Base-by-base conservation (phyloP, 2,888 invertebrate genomes). In the Apomyelois bistriatella region DNA sequence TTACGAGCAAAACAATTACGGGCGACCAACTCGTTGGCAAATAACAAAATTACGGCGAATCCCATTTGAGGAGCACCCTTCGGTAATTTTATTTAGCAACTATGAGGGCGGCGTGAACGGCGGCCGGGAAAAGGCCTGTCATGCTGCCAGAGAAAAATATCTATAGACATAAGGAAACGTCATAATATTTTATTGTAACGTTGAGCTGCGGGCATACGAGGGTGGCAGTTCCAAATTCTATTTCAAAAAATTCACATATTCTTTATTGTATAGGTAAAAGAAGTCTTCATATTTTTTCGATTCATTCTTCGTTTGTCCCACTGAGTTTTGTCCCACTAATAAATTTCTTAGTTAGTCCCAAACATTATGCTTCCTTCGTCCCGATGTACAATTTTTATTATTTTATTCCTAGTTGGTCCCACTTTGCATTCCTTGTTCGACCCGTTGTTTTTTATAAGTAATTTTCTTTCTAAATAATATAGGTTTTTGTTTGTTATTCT, bases 51-150 rank as follows among this genome's bases (percentile, higher is more conserved):
- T 87, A 86, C 79, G 77, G 74, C 74, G 79, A 85, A 87, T 83
- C 78, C 79, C 77, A 85, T 86, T 87, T 83, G 72, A 71, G 70
- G 76, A 79, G 46, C 46, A 74, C 82, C 82, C 82, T 75, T 79
- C 76, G 65, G 68, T 76, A 82, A 83, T 76, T 76, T 78, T 81
- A 81, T 85, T 83, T 41, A 30, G 70, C 68, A 75, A 81, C 79
- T 80, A 76, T 77, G 77, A 76, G 84, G 83, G 82, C 73, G 81
- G 82, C 79, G 77, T 79, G 40, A 79, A 79, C 81, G 72, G 74
- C 73, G 79, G 85, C 85, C 84, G 85, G 85, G 82, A 79, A 79
- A 83, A 78, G 82, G 79, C 79, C 84, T 82, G 86, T 87, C 87
- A 86, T 78, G 74, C 81, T 82, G 82, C 84, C 84, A 79, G 70